Evolutionary conservation across 2,797 vertebrate species (phyloP).

Genomic region (Molossus alvarezi): DNA sequence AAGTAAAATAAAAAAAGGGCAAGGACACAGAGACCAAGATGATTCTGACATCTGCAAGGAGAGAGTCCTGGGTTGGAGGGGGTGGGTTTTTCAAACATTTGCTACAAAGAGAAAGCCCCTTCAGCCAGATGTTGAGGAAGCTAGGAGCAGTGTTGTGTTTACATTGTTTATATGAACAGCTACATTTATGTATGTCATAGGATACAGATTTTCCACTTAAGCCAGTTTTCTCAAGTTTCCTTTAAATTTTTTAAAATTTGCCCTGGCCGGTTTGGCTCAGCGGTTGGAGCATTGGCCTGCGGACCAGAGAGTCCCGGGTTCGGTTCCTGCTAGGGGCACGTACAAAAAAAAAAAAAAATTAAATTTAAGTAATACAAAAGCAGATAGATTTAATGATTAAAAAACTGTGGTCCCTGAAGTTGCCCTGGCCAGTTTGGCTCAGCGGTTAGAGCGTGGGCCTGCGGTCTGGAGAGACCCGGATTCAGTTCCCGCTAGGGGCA

Average conservation of each 20-base stretch:
- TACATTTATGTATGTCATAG: neutral
- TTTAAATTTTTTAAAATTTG: neutral
- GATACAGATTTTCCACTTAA: neutral
- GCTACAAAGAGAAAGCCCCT: neutral
- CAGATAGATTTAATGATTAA: conserved; percentile 3
- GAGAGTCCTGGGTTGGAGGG: neutral
- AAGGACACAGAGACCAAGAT: neutral
- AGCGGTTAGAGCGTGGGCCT: no score
- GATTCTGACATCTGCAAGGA: neutral
- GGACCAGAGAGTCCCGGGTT: no score
- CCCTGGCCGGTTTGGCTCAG: no score
- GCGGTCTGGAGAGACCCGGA: no score
- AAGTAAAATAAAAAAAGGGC: neutral
- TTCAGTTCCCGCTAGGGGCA: no score
- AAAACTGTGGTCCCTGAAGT: neutral
- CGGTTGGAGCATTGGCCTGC: no score
- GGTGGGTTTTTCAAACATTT: neutral
- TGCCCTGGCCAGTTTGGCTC: no score
- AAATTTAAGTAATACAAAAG: conserved; percentile 4
- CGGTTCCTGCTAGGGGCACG: no score
- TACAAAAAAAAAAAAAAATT: no score
- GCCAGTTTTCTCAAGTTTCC: neutral
- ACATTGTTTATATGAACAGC: neutral
- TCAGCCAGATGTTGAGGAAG: neutral
- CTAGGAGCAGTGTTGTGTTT: neutral